Base-by-base conservation (phyloP, 1,140 invertebrate genomes). In the Macrotrachela quadricornifera region DNA sequence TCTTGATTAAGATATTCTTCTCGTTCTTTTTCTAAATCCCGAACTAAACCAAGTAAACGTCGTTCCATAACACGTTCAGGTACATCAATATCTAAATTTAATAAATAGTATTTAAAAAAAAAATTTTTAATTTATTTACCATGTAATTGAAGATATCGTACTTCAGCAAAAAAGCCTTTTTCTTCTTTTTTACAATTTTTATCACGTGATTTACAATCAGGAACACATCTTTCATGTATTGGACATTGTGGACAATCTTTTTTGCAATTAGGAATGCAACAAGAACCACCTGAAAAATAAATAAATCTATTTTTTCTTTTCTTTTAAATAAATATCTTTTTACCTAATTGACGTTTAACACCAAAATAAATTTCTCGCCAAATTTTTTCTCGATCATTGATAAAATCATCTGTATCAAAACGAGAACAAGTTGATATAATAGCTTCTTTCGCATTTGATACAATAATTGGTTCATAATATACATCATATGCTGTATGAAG, bases 121-220 rank as follows among this genome's bases (percentile, higher is more conserved):
- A 30, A 8, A 30, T 4, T 30, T 30, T 8, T 4, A 30, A 30
- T 30, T 30, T 8, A 30, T 30, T 30, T 30, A 30, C 21, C 21
- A 30, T 60, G 59, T 30, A 66, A 46, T 49, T 65, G 61, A 49
- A 65, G 62, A 49, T 61, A 64, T 36, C 59, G 58, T 12, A 66
- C 63, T 53, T 64, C 59, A 1, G 60, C 62, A 57, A 58, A 63
- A n/a, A 64, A 50, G 0, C 64, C 64, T 21, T 62, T 61, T 14
- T 64, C 58, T 15, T 56, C 57, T 14, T 54, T 51, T 10, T 51
- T 42, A 49, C 64, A 66, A 30, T 8, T 8, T 3, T 21, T 43
- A 0, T 15, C 13, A 10, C 47, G 44, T 10, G 51, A 52, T 50
- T 56, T 64, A 45, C 64, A 66, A 9, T 56, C 58, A 17, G 30